Percentiles rank a stretch among this genome's conserved stretches.
Evolutionary conservation across 2,113 vertebrate genomes (phyloP).

Genomic region (Accipiter cooperii): DNA sequence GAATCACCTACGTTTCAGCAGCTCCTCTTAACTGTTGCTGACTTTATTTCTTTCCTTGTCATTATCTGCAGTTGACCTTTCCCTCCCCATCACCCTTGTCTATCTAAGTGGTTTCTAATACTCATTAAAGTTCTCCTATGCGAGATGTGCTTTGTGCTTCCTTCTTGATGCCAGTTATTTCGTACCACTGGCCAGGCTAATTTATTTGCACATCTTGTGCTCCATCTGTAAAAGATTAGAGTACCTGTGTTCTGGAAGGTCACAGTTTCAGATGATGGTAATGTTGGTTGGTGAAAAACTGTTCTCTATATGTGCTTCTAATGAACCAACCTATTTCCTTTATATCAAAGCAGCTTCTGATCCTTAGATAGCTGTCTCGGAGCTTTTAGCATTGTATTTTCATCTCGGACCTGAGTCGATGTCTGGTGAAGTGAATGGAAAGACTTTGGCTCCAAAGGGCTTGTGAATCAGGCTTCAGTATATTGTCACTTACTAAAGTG

Average conservation of each 20-base stretch:
- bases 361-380: not conserved
- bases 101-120: not conserved
- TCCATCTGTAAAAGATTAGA: not conserved
- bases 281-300: not conserved
- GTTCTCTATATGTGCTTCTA: not conserved
- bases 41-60: not conserved
- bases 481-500: accelerated
- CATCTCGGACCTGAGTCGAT: not conserved
- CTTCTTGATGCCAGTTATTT: not conserved
- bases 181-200: not conserved
- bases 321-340: not conserved
- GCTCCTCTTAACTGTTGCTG: not conserved
- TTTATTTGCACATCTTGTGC: not conserved
- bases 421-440: not conserved
- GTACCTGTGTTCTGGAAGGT: not conserved
- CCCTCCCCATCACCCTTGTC: not conserved
- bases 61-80: not conserved
- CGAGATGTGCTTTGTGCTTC: not conserved
- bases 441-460: not conserved
- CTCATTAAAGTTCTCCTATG: not conserved
- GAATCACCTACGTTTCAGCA: not conserved
- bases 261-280: not conserved
- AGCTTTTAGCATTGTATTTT: not conserved
- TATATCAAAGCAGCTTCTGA: not conserved
- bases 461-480: accelerated